Evolutionary conservation across 2,797 vertebrate genomes (phyloP), one percentile per base, ranked within the genome.

Genomic region (Eremophila alpestris): DNA sequence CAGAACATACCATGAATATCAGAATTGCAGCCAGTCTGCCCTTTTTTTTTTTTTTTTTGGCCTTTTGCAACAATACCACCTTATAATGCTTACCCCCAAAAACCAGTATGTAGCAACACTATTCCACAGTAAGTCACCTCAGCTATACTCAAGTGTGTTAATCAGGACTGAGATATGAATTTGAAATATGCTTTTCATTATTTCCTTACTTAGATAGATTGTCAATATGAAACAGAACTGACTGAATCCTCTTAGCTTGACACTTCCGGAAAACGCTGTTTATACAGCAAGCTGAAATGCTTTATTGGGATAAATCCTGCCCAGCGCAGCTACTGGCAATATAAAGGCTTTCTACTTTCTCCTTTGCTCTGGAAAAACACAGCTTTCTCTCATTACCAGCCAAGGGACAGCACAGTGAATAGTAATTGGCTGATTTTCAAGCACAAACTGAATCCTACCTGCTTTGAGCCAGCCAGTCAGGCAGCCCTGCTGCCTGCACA

Each of bases 401-500:
- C 69, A 79, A 80, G 79, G 85, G 74, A 93, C 54, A 90, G 92
- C 78, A 85, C 68, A 85, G 49, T 59, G 90, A 94, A 94, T 89
- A 89, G 82, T 85, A 91, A 96, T 48, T 92, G 87, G 84, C 83
- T 93, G 92, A 94, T 95, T 94, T 95, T 94, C 92, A 95, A 85
- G 90, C 84, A 83, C 64, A 80, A 91, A 68, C 88, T 79, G 89
- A 95, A 92, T 89, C 83, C 78, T 92, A 92, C 93, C 83, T 93
- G 79, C 69, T 87, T 45, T 3, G 1, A 89, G 83, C 81, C 43
- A 91, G 83, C 62, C 81, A 92, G 75, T 58, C 82, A 85, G 92
- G 64, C 75, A 92, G 82, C 43, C 34, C 64, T 54, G 90, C 90
- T 74, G 83, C 55, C 83, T 74, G 87, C 62, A 77, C 52, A 49